Evolutionary conservation across 2,888 invertebrate species (phyloP).

Genomic region (Heliconius erato): DNA sequence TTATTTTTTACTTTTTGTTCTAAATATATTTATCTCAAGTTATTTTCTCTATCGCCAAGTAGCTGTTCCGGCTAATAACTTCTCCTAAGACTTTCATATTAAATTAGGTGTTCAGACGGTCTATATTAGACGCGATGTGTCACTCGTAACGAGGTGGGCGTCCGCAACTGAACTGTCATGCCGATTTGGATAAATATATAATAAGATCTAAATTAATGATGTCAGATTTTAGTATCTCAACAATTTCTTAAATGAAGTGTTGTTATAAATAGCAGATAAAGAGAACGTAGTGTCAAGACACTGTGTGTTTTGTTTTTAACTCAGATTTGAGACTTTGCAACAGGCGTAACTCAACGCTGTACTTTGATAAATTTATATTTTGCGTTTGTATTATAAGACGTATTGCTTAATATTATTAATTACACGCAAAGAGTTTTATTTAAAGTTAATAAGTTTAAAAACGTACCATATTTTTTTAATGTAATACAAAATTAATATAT

Average conservation of each 20-base stretch:
- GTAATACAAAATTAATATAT: too few species aligned
- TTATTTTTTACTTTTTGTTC: background rate
- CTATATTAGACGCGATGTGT: conserved; percentile 59
- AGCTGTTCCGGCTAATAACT: background rate
- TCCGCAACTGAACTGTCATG: conserved; percentile 28
- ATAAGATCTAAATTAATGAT: conserved; percentile 25
- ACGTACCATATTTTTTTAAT: too few species aligned
- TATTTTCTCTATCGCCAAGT: background rate
- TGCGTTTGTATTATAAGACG: background rate
- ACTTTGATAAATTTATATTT: background rate
- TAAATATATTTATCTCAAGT: background rate
- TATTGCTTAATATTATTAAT: too few species aligned
- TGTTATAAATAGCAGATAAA: too few species aligned
- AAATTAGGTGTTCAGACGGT: conserved; percentile 49
- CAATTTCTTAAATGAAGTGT: background rate
- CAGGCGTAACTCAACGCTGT: background rate
- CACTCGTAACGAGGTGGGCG: conserved; percentile 64
- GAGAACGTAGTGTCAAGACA: too few species aligned
- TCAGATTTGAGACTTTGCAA: background rate
- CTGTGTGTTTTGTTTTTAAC: too few species aligned
- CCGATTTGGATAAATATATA: conserved; percentile 32
- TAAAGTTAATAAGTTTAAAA: too few species aligned
- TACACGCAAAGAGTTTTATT: too few species aligned
- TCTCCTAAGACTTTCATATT: conserved; percentile 35
- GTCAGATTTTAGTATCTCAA: conserved; percentile 24